Base-by-base conservation (phyloP, 2,797 vertebrate genomes). In the Hapalemur alaotrensis region DNA sequence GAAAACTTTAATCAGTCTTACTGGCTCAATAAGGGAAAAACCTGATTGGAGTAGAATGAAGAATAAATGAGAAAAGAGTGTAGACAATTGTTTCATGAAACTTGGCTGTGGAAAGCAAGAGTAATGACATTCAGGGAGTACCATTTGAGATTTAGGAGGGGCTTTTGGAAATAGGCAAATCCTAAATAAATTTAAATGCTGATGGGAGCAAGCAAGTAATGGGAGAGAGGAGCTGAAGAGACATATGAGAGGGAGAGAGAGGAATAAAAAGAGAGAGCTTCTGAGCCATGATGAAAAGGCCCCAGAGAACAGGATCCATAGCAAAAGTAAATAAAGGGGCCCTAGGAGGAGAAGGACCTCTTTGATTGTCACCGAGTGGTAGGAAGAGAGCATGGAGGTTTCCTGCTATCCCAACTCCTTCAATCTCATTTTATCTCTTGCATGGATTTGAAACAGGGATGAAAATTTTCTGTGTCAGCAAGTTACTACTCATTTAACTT, bases 131-230 rank as follows among this genome's bases (percentile, higher is more conserved):
- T 57, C 48, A 41, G 41, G 70, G 11, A 84, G 23, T 20, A 43
- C n/a, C 35, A 2, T 35, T 52, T 83, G 67, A 50, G 30, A 81
- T 69, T 80, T 79, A 41, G 67, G 65, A 89, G 73, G 35, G 35
- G 41, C 35, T 81, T 65, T 43, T 43, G 75, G 73, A 57, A 15
- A 54, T 67, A 72, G 13, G 75, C 52, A 82, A 41, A 43, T 75
- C 57, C 41, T 61, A 54, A 35, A 2, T 78, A 57, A 85, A 69
- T 94, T 83, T 93, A 95, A 92, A 75, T 89, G 8, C 41, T 50
- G 78, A 0, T 0, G 43, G 38, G 46, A 94, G 73, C 1, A 41
- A 38, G 46, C 35, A 95, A 28, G 7, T 83, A 41, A 0, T 0
- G 75, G 59, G 43, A 67, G 17, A 63, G 43, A 63, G 14, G 72